Evolutionary conservation across 1,140 invertebrate genomes (phyloP).

Genomic region (Drosophila tristis): DNA sequence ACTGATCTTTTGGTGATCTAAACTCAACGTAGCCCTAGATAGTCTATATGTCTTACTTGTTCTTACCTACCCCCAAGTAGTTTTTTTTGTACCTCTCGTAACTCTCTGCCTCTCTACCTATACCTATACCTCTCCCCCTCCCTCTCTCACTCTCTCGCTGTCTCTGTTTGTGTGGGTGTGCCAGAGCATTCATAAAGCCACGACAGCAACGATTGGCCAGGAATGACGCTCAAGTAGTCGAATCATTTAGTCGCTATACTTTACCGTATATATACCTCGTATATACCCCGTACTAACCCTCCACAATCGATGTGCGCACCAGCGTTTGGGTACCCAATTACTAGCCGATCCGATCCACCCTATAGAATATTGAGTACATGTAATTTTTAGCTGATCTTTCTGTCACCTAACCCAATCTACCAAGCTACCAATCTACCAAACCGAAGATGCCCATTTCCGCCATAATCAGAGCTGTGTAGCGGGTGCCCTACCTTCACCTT

Average conservation of each 20-base stretch:
- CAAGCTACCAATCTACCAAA: no score
- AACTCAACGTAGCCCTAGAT: slow-evolving; percentile 20
- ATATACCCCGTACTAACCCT: slow-evolving; percentile 14
- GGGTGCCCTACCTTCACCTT: background rate
- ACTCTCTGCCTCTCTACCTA: slow-evolving; percentile 6
- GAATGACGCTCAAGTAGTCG: slow-evolving; percentile 8
- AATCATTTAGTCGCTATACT: background rate
- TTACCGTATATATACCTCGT: background rate
- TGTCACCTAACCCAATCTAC: no score
- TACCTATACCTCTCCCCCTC: background rate
- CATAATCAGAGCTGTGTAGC: background rate
- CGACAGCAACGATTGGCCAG: slow-evolving; percentile 14
- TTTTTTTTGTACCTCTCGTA: slow-evolving; percentile 8
- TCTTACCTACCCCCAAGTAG: slow-evolving; percentile 39
- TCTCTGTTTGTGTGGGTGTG: slow-evolving; percentile 27
- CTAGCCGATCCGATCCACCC: no score
- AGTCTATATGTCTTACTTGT: slow-evolving; percentile 38
- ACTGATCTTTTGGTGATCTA: slow-evolving; percentile 37
- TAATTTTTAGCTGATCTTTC: no score
- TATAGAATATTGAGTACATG: no score
- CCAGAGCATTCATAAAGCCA: slow-evolving; percentile 15
- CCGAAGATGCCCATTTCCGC: background rate
- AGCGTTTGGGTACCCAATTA: no score
- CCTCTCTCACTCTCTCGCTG: background rate
- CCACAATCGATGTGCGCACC: background rate